Percentiles rank a stretch among this genome's conserved stretches.
These are phyloP conservation scores for Torymus aiolomorphi DNA, from an alignment of 2,888 invertebrate species.

Conservation along the genomic window DNA sequence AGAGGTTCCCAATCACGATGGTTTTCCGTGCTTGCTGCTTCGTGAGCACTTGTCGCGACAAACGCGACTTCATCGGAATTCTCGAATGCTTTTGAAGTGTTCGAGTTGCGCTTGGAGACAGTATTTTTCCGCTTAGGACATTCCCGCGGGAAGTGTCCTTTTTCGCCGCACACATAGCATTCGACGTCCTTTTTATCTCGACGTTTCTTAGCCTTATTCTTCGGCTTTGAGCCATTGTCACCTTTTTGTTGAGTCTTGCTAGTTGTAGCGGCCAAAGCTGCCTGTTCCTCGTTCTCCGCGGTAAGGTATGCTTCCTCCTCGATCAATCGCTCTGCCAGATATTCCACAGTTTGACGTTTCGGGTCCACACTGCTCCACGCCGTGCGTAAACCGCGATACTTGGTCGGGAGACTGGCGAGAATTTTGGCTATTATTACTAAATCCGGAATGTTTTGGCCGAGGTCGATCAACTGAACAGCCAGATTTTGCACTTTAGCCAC, in stretches of 20 bases:
- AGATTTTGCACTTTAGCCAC: conserved; percentile 57
- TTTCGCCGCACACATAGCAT: conserved; percentile 38
- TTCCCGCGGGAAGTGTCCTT: conserved; percentile 46
- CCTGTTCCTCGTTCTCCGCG: conserved; percentile 17
- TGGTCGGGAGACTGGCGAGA: conserved; percentile 56
- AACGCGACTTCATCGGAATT: conserved; percentile 45
- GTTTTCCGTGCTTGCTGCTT: background rate
- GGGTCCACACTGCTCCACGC: conserved; percentile 54
- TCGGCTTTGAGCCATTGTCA: background rate
- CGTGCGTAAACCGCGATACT: conserved; percentile 52
- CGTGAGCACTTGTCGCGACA: conserved; percentile 26
- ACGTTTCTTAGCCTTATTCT: background rate
- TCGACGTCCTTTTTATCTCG: conserved; percentile 5
- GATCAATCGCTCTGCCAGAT: conserved; percentile 56
- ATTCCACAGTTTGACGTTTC: conserved; percentile 53
- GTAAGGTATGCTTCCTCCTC: conserved; percentile 56
- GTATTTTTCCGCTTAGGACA: conserved; percentile 42
- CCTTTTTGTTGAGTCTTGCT: conserved; percentile 12
- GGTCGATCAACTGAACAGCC: conserved; percentile 58
- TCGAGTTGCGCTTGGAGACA: background rate
- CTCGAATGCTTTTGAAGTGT: background rate
- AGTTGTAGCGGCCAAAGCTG: conserved; percentile 33
- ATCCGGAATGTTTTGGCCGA: conserved; percentile 56
- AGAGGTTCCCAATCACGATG: background rate
- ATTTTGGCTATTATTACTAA: conserved; percentile 60